These are phyloP conservation scores for Cyrtorhinus lividipennis DNA, from an alignment of 1,140 invertebrate species.

Conservation along the genomic window DNA sequence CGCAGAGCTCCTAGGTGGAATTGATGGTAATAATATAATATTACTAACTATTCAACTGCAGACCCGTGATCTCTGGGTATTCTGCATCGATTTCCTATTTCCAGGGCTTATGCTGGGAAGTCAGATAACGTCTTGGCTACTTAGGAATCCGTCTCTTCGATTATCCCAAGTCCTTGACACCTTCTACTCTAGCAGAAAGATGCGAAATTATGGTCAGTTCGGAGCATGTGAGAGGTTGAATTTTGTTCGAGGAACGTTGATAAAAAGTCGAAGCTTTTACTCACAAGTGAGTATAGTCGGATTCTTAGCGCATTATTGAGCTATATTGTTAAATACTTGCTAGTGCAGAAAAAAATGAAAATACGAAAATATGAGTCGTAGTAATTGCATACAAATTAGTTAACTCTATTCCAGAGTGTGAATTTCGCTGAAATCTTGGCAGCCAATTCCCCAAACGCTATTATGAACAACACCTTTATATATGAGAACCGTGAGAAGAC, in stretches of 20 bases:
- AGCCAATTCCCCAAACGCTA: background rate
- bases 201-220: background rate
- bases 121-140: background rate
- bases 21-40: conserved; percentile 35
- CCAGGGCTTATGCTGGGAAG: background rate
- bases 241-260: background rate
- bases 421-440: conserved; percentile 8
- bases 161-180: conserved; percentile 18
- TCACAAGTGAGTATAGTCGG: no score
- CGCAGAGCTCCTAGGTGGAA: conserved; percentile 19
- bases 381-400: no score
- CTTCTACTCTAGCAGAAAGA: conserved; percentile 9
- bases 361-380: no score
- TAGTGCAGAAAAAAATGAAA: no score
- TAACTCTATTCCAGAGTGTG: background rate
- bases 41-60: no score
- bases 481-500: background rate
- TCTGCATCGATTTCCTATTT: no score
- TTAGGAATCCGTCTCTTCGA: background rate
- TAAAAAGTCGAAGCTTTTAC: background rate
- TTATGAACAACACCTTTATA: background rate
- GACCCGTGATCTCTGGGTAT: no score
- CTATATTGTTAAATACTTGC: no score
- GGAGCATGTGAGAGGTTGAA: background rate
- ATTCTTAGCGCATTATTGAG: no score